A percentile compares a stretch with the other conserved stretches of the same genome.
Conservation (phyloP, 2,888 invertebrate genomes). For the Ormia ochracea region DNA sequence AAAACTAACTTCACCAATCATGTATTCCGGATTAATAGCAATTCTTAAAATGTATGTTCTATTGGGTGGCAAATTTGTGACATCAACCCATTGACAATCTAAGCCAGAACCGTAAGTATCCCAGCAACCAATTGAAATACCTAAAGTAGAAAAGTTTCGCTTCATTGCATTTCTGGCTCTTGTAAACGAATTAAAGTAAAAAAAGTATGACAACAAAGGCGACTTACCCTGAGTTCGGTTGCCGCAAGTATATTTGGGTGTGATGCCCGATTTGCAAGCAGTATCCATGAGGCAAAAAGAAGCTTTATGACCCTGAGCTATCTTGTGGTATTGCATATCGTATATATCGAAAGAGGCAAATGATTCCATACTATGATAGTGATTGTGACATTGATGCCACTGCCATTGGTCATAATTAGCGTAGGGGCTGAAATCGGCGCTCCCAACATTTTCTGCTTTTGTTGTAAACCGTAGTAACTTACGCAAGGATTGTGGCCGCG, state of each 20-base stretch:
- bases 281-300: slow-evolving; percentile 72
- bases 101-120: slow-evolving; percentile 68
- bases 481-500: slow-evolving; percentile 67
- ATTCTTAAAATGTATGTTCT: slow-evolving; percentile 68
- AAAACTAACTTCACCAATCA: slow-evolving; percentile 69
- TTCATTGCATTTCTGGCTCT: no score
- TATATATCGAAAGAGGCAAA: slow-evolving; percentile 72
- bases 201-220: neutral
- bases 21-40: slow-evolving; percentile 71
- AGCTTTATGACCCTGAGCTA: slow-evolving; percentile 72
- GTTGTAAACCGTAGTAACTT: slow-evolving; percentile 70
- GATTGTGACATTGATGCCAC: slow-evolving; percentile 72
- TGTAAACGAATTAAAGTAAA: no score
- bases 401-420: slow-evolving; percentile 71
- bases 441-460: slow-evolving; percentile 71
- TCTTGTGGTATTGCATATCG: slow-evolving; percentile 66
- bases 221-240: slow-evolving; percentile 70
- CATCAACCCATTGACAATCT: slow-evolving; percentile 74
- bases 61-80: slow-evolving; percentile 69
- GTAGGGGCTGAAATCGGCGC: slow-evolving; percentile 71
- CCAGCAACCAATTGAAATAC: slow-evolving; percentile 70
- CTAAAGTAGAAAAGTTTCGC: slow-evolving; percentile 44
- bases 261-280: slow-evolving; percentile 66
- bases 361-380: slow-evolving; percentile 72
- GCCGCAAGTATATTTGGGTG: slow-evolving; percentile 67